These are phyloP conservation scores for Tribolium madens DNA, from an alignment of 1,140 invertebrate genomes.

Conservation along the genomic window DNA sequence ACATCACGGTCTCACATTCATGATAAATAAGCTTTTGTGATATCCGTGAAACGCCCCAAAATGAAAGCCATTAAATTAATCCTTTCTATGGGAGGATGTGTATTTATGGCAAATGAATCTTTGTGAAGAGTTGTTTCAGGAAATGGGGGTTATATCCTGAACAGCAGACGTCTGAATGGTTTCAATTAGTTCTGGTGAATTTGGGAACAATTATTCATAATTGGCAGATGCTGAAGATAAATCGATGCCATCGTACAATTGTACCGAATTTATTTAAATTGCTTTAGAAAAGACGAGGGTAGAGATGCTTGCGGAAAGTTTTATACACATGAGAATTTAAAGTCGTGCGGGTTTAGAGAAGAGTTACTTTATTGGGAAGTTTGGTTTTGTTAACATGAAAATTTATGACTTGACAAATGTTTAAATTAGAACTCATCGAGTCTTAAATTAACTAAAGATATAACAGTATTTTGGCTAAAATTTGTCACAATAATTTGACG, in stretches of 20 bases:
- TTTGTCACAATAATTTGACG: conserved; percentile 21
- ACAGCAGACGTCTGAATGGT: conserved; percentile 37
- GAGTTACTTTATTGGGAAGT: conserved; percentile 31
- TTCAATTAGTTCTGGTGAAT: conserved; percentile 43
- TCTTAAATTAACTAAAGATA: not conserved
- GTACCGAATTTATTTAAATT: conserved; percentile 34
- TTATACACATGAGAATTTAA: conserved; percentile 38
- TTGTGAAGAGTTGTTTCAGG: conserved; percentile 40
- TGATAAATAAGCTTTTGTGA: conserved; percentile 31
- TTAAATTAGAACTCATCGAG: conserved; percentile 5
- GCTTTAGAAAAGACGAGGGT: conserved; percentile 14
- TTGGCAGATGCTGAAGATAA: conserved; percentile 36
- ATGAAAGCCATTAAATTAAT: conserved; percentile 48
- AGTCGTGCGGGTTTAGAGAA: conserved; percentile 13
- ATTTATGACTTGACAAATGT: conserved; percentile 34
- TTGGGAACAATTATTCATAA: conserved; percentile 42
- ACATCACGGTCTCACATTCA: conserved; percentile 4
- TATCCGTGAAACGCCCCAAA: conserved; percentile 47
- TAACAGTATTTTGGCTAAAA: not conserved
- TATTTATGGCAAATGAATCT: conserved; percentile 39
- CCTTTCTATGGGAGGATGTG: conserved; percentile 44
- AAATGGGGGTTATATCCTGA: conserved; percentile 28
- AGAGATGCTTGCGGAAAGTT: not conserved
- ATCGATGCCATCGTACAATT: conserved; percentile 23
- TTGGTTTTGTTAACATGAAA: conserved; percentile 33